Conservation (phyloP, 92 coral and sea anemone species). For the Epizoanthus illoricatus region DNA sequence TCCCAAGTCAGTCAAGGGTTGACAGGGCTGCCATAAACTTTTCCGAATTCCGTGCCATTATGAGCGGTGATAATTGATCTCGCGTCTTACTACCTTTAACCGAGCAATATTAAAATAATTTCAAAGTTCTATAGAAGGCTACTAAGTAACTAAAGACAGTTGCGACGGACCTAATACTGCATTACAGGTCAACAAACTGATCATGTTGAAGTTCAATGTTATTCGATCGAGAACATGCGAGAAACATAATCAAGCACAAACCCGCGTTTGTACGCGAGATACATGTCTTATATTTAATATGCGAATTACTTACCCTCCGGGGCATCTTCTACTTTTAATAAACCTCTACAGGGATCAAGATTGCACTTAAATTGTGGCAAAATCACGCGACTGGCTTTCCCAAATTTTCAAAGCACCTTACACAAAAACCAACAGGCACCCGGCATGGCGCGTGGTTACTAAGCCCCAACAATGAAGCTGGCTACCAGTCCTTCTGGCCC, state of each 20-base stretch:
- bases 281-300: too few species aligned
- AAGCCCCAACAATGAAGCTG: neutral
- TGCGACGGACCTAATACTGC: too few species aligned
- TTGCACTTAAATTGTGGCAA: neutral
- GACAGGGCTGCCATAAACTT: too few species aligned
- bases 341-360: neutral
- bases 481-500: too few species aligned
- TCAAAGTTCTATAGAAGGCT: too few species aligned
- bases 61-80: too few species aligned
- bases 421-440: constrained; percentile 15
- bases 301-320: constrained; percentile 28
- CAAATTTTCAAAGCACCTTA: neutral
- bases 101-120: too few species aligned
- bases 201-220: neutral
- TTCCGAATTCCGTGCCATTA: too few species aligned
- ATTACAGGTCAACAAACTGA: neutral
- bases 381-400: neutral
- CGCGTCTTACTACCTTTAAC: too few species aligned
- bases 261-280: neutral
- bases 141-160: too few species aligned
- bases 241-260: neutral
- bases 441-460: constrained; percentile 2
- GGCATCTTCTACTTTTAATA: constrained; percentile 27
- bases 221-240: neutral
- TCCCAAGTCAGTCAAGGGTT: too few species aligned